These are phyloP conservation scores for Myotis planiceps DNA, from an alignment of 2,797 vertebrate genomes.

Conservation along the genomic window DNA sequence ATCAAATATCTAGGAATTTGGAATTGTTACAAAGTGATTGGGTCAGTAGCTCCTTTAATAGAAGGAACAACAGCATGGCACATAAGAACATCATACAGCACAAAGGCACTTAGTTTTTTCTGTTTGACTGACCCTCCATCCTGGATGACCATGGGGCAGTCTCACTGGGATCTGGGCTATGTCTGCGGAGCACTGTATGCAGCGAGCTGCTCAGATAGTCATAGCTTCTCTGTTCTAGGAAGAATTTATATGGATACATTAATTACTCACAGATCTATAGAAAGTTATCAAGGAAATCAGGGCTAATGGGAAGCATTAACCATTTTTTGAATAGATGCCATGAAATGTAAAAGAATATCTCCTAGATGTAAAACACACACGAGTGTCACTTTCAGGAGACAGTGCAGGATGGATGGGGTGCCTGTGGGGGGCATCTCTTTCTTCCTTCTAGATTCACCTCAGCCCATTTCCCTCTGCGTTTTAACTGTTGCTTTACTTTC, in stretches of 20 bases:
- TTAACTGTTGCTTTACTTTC: not conserved
- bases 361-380: not conserved
- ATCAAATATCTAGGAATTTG: not conserved
- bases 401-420: not conserved
- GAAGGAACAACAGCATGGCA: not conserved
- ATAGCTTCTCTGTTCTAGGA: not conserved
- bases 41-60: conserved; percentile 24
- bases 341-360: not conserved
- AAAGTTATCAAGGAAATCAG: conserved; percentile 30
- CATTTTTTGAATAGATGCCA: not conserved
- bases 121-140: not conserved
- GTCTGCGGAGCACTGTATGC: not conserved
- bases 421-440: not conserved
- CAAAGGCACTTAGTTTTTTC: not conserved
- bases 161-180: not conserved
- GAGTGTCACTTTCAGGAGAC: not conserved
- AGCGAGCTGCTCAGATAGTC: not conserved
- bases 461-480: not conserved
- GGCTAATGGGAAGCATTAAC: not conserved
- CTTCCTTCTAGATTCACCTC: not conserved
- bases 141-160: accelerated
- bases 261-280: not conserved
- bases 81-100: not conserved
- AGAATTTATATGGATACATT: not conserved
- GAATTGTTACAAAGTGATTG: conserved; percentile 13